Percentiles rank a stretch among this genome's conserved stretches.
Evolutionary conservation across 2,113 vertebrate genomes (phyloP).

Genomic region (Cavia porcellus): DNA sequence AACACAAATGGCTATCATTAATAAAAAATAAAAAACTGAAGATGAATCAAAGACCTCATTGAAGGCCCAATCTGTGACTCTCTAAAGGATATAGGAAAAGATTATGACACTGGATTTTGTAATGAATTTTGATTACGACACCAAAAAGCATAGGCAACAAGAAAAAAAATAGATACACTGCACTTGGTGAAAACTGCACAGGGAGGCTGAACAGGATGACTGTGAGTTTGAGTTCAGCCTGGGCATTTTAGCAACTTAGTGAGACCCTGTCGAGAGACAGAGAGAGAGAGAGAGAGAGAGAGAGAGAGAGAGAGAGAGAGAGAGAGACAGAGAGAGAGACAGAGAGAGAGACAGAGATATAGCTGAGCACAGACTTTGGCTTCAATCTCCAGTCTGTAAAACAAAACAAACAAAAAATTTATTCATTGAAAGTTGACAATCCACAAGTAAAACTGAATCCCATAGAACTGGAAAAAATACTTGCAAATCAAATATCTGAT

Average conservation of each 20-base stretch:
- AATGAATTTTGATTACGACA: not conserved
- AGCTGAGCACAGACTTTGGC: not conserved
- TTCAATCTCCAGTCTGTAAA: not conserved
- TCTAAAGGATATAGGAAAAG: not conserved
- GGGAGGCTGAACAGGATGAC: no score
- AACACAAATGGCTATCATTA: not conserved
- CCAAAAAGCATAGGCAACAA: no score
- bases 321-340: no score
- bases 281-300: not conserved
- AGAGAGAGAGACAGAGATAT: not conserved
- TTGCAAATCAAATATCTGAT: not conserved
- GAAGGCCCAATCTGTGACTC: not conserved
- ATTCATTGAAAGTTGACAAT: not conserved
- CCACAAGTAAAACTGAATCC: not conserved
- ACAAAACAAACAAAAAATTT: not conserved
- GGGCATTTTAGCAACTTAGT: not conserved
- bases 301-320: no score
- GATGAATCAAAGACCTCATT: not conserved
- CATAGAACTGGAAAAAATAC: not conserved
- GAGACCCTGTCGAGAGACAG: not conserved
- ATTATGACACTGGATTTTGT: not conserved
- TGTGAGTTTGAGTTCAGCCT: not conserved
- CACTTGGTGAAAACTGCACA: no score
- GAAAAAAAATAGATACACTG: no score
- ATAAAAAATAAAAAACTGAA: not conserved